Evolutionary conservation across 2,888 invertebrate species (phyloP), one percentile per base, ranked within the genome.

Genomic region (Limnephilus auricula): DNA sequence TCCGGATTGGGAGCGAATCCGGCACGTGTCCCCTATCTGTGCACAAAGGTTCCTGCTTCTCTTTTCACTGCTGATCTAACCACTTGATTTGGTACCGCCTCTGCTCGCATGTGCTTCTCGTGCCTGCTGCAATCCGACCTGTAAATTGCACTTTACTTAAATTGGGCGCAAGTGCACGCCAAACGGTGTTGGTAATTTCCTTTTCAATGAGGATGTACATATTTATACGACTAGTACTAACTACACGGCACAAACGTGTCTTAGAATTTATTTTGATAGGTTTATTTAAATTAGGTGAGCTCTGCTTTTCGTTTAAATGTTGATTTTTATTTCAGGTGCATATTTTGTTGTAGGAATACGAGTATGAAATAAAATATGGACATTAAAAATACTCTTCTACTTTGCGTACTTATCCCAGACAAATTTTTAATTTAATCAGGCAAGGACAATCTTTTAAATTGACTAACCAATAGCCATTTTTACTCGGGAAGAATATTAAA

Each of bases 11-110:
- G 10, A 32, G 12, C 25, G 80, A 82, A 89, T 89, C 45, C 83
- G 31, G 65, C 86, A 87, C 90, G 87, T 79, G 34, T 80, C 37
- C 79, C 83, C 50, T 37, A 86, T 80, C 87, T 87, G 50, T 87
- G 79, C 85, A 90, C n/a, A 87, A 30, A 79, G 79, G 79, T 80
- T 87, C 31, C 45, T 80, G 50, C 87, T 79, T 87, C 65, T 65
- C 30, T 34, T 34, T 84, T 37, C 37, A 37, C 84, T 37, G n/a
- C 84, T 84, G 37, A 65, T 65, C 65, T 65, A 65, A 65, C 65
- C 65, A 65, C 25, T 65, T 65, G 65, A 65, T 65, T 65, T 65
- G 65, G 65, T 65, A 65, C 65, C 65, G 25, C n/a, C 25, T 65
- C 65, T 25, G 25, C 65, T 65, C 65, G 65, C 65, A 25, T 65